A percentile compares a stretch with the other conserved stretches of the same genome.
Evolutionary conservation across 2,888 invertebrate species (phyloP).

Genomic region (Brenthis daphne): DNA sequence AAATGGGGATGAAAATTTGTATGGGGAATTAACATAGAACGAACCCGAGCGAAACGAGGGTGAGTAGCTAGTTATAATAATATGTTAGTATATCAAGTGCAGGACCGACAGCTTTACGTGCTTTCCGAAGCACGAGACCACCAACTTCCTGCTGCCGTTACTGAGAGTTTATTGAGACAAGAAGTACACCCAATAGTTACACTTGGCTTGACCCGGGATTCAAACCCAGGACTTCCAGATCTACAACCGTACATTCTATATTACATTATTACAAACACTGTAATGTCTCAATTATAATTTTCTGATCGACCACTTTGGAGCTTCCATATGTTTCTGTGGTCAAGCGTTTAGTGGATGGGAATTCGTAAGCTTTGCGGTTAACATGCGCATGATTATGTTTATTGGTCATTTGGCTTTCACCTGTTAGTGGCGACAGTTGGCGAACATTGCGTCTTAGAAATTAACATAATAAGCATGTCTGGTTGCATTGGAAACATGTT

Average conservation of each 20-base stretch:
- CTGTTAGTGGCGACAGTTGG: constrained; percentile 45
- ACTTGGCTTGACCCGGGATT: neutral
- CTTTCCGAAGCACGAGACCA: too few relatives aligned
- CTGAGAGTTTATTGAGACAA: too few relatives aligned
- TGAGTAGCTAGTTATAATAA: too few relatives aligned
- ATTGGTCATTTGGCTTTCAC: constrained; percentile 45
- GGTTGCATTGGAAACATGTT: constrained; percentile 21
- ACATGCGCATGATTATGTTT: constrained; percentile 42
- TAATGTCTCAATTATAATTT: constrained; percentile 20
- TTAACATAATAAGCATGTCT: constrained; percentile 40
- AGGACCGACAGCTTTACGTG: too few relatives aligned
- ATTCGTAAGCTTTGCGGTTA: constrained; percentile 45
- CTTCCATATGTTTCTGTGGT: constrained; percentile 34
- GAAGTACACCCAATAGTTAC: neutral
- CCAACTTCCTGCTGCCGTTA: too few relatives aligned
- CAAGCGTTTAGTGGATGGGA: constrained; percentile 34
- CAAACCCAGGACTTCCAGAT: neutral
- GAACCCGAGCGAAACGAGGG: too few relatives aligned
- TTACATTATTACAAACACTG: neutral
- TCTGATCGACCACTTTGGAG: constrained; percentile 6
- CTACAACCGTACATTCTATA: neutral
- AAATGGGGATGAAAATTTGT: too few relatives aligned
- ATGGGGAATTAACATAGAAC: too few relatives aligned
- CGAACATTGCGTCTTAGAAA: constrained; percentile 39
- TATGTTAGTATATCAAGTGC: too few relatives aligned